Evolutionary conservation across 2,113 vertebrate species (phyloP), one percentile per base, ranked within the genome.

Genomic region (Albula glossodonta): DNA sequence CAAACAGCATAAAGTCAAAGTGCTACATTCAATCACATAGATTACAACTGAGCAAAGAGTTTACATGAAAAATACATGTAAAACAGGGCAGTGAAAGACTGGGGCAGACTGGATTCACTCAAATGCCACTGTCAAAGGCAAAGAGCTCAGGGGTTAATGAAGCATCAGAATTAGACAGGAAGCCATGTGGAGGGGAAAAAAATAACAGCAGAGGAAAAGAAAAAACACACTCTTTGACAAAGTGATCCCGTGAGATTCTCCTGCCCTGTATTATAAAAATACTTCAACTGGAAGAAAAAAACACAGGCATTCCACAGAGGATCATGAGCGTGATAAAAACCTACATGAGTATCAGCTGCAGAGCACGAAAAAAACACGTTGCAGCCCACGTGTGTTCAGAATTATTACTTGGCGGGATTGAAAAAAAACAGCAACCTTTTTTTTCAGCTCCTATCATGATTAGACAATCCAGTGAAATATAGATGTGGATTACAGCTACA

Each of bases 191-290:
- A 81, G 51, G 10, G 51, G n/a, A 2, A 31, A 31, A 31, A 31
- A 81, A 81, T 31, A 51, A 81, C 63, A 49, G 70, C 6, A 41
- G 85, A 0, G 17, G 19, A 19, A 19, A 7, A 41, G 9, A 66
- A 81, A 50, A 77, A 78, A 56, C 50, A 8, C 50, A 82, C 49
- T 50, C 17, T 53, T 53, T 19, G 10, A 19, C 5, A 52, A 86
- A 82, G 80, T 48, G 15, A 82, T 77, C 80, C 80, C 85, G 17
- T 22, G 25, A 56, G 80, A 31, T 70, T 31, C 19, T 25, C n/a
- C 57, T 81, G 50, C n/a, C 63, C 80, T 82, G 31, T 63, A 74
- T 82, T 82, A 74, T 41, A 82, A 74, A 82, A 86, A 86, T 86
- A 82, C 80, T 74, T 81, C 63, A 56, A 25, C 85, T 82, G 85